A percentile compares a stretch with the other conserved stretches of the same genome.
These are phyloP conservation scores for Thelaira solivaga DNA, from an alignment of 2,888 invertebrate species.

Conservation along the genomic window DNA sequence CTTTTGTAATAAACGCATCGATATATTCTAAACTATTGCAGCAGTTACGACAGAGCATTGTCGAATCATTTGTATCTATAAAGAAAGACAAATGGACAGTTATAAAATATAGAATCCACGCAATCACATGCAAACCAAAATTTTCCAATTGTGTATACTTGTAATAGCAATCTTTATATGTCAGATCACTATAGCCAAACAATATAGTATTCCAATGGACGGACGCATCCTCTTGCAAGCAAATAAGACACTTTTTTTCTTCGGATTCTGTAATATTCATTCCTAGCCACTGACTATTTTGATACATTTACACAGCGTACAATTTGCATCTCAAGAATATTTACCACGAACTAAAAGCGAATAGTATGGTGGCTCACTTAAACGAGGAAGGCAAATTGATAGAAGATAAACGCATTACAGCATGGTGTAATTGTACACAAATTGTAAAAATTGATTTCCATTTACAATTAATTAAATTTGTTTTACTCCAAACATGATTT, in stretches of 20 bases:
- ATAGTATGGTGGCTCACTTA: no score
- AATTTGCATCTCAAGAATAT: no score
- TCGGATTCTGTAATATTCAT: neutral
- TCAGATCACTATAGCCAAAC: neutral
- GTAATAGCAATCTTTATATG: conserved; percentile 47
- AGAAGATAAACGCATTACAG: no score
- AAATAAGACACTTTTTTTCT: neutral
- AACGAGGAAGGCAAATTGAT: no score
- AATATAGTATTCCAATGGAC: conserved; percentile 18
- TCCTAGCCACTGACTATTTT: no score
- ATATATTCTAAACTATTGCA: conserved; percentile 7
- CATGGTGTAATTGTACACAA: no score
- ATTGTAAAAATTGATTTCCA: no score
- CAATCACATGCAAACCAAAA: neutral
- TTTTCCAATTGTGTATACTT: conserved; percentile 34
- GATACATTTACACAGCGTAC: no score
- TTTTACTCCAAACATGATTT: no score
- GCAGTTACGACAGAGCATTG: conserved; percentile 23
- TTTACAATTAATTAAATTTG: no score
- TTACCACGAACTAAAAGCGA: no score
- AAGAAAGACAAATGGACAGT: neutral
- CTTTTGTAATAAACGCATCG: conserved; percentile 24
- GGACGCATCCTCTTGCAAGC: neutral
- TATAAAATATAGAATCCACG: neutral
- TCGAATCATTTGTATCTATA: conserved; percentile 22